These are phyloP conservation scores for Chondrosia reniformis DNA, from an alignment of 37 sponge, comb jelly and placozoan genomes.

Conservation along the genomic window DNA sequence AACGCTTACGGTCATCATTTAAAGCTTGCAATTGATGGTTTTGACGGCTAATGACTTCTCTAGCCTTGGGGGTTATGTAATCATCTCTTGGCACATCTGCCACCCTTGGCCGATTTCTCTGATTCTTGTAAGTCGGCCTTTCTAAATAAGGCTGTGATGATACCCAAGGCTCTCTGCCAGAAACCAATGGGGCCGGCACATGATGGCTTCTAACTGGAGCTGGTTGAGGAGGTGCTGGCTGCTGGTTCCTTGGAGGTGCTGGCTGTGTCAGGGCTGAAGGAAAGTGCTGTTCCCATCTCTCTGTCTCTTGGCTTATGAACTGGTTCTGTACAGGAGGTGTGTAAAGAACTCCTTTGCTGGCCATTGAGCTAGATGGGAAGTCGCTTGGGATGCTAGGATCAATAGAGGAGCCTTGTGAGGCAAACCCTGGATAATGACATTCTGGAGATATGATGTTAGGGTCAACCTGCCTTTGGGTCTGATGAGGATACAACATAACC, in stretches of 20 bases:
- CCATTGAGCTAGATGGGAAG: not conserved
- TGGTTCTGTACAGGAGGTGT: too few species aligned
- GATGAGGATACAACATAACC: too few species aligned
- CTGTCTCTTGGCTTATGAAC: not conserved
- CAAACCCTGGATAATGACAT: too few species aligned
- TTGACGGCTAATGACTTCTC: not conserved
- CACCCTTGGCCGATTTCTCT: conserved; percentile 5
- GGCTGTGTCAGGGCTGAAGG: not conserved
- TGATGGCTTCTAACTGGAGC: not conserved
- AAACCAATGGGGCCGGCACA: too few species aligned
- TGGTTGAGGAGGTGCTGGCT: not conserved
- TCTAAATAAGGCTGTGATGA: too few species aligned
- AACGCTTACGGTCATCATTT: not conserved
- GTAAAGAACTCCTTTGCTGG: not conserved
- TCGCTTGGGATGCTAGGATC: not conserved
- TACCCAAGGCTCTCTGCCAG: too few species aligned
- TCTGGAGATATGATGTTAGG: too few species aligned
- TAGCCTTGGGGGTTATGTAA: too few species aligned
- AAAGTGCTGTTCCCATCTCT: conserved; percentile 13
- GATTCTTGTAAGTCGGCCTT: too few species aligned
- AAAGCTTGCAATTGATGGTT: not conserved
- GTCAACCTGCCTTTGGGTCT: too few species aligned
- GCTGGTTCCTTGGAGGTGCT: not conserved
- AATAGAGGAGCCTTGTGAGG: not conserved
- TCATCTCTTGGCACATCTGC: not conserved